phyloP scores from a whole-genome alignment of 2,888 invertebrate species.

The Hanleya hanleyi region DNA sequence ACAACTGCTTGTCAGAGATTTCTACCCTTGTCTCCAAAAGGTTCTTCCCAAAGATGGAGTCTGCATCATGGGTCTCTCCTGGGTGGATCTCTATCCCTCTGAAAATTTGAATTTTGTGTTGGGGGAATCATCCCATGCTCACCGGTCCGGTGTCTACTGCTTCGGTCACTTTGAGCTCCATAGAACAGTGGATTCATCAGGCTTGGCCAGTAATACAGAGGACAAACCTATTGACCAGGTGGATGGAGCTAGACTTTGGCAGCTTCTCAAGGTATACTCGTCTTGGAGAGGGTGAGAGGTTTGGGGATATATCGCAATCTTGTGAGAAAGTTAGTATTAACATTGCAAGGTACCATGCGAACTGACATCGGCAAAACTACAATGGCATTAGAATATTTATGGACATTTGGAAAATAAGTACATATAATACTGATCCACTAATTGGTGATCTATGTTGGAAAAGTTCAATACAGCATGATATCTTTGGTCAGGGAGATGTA shows the following conservation, averaged over 20 bases:
- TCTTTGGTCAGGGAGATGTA: too few relatives aligned
- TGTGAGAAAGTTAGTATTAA: too few relatives aligned
- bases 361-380: too few relatives aligned
- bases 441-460: too few relatives aligned
- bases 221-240: conserved; percentile 47
- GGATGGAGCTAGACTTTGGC: conserved; percentile 60
- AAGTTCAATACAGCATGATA: too few relatives aligned
- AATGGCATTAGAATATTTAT: too few relatives aligned
- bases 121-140: conserved; percentile 57
- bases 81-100: conserved; percentile 69
- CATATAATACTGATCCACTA: too few relatives aligned
- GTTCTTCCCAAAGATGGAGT: conserved; percentile 57
- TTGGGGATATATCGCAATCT: too few relatives aligned
- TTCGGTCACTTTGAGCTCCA: conserved; percentile 69
- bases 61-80: conserved; percentile 65
- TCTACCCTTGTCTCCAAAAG: conserved; percentile 50
- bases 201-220: conserved; percentile 21
- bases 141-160: conserved; percentile 59
- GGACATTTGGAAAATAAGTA: too few relatives aligned
- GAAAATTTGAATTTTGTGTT: conserved; percentile 69
- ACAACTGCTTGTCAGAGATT: conserved; percentile 60
- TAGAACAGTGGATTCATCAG: conserved; percentile 46
- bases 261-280: conserved; percentile 67
- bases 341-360: too few relatives aligned
- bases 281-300: too few relatives aligned